Base-by-base conservation (phyloP, 1,140 invertebrate species). In the Papilio xuthus region DNA sequence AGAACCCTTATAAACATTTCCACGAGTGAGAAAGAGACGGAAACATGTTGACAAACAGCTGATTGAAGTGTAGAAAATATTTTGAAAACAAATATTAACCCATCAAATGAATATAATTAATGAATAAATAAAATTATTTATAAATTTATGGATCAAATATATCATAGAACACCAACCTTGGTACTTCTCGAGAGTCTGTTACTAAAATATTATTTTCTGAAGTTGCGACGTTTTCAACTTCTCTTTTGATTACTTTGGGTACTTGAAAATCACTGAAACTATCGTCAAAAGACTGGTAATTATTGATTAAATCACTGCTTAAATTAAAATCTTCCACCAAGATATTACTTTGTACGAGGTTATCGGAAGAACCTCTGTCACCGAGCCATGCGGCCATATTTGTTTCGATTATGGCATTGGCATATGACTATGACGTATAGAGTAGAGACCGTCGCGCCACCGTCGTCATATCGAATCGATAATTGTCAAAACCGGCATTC, bases 11-110 rank as follows among this genome's bases (percentile, higher is more conserved):
- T 87, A 85, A 78, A 82, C 77, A 81, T 78, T 77, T 74, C 77
- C 67, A 81, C 60, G 89, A 85, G 85, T 67, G 85, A 92, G 83
- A 78, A 87, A 87, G 92, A 94, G 56, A 79, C 74, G 83, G 63
- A 71, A 85, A 83, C 47, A 81, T 92, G 90, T 94, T 93, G 91
- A 94, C 90, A 94, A 92, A 92, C 90, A 94, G 91, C 91, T 93
- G 91, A 92, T 90, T 89, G 82, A 78, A 84, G 78, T 41, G 26
- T 69, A 23, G 18, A 77, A 47, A 73, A 73, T 47, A 73, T 26
- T 75, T 18, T 32, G 41, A 63, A 76, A 53, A 56, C 77, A 67
- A 80, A 37, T 41, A 75, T 67, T 42, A 28, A 32, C 12, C 60
- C 12, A 67, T 28, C 60, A 67, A 67, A 67, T 4, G 12, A 15